Evolutionary conservation across 2,888 invertebrate genomes (phyloP).

Genomic region (Hymenopus coronatus): DNA sequence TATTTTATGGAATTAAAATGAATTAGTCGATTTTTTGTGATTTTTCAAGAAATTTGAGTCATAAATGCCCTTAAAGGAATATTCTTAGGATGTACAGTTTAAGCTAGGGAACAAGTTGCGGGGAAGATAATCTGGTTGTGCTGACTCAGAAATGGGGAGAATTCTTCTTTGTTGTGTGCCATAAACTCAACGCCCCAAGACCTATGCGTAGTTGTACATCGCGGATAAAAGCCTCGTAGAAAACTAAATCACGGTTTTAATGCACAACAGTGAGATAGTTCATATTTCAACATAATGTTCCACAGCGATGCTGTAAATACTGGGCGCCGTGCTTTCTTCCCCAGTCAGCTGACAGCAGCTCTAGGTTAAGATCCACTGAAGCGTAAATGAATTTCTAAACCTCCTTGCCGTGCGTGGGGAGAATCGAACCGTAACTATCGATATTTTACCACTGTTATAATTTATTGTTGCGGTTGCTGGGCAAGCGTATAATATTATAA

Average conservation of each 20-base stretch:
- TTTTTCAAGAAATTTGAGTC: no score
- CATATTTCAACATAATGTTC: background rate
- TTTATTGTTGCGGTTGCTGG: background rate
- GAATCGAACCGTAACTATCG: background rate
- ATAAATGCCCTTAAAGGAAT: no score
- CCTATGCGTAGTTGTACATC: background rate
- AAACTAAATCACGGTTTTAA: background rate
- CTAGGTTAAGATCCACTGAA: background rate
- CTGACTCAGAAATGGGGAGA: background rate
- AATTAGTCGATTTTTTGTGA: no score
- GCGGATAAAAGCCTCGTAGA: background rate
- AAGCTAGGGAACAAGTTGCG: background rate
- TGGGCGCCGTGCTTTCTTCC: background rate
- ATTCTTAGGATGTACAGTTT: background rate
- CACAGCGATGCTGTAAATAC: background rate
- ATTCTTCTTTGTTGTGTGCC: background rate
- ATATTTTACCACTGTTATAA: background rate
- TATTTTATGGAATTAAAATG: no score
- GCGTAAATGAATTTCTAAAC: background rate
- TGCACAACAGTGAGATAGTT: background rate
- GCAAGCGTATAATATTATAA: background rate
- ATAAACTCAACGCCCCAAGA: background rate
- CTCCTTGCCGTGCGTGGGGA: background rate
- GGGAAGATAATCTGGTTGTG: background rate
- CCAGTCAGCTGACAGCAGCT: background rate